Evolutionary conservation across 1,140 invertebrate species (phyloP).

Genomic region (Pygmarrhopalites habei): DNA sequence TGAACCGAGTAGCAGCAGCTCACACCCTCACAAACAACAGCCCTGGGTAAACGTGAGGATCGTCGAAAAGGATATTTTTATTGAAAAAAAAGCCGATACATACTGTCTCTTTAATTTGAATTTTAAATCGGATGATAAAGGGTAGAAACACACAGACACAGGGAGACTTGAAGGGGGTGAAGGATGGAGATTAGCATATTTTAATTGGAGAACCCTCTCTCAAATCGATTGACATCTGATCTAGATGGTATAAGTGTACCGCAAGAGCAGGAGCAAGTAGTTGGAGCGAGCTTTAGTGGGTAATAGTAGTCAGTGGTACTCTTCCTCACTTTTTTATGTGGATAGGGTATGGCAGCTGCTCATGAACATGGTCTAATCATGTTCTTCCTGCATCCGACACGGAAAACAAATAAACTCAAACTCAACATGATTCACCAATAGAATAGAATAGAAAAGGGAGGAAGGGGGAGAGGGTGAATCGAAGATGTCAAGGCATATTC

Average conservation of each 20-base stretch:
- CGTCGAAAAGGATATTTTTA: no score
- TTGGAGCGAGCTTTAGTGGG: no score
- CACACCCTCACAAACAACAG: not conserved
- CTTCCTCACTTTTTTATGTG: no score
- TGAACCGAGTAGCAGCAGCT: not conserved
- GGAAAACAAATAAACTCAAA: conserved; percentile 12
- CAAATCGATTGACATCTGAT: not conserved
- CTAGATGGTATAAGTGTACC: not conserved
- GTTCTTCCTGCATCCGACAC: conserved; percentile 4
- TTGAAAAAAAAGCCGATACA: not conserved
- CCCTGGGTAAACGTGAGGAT: no score
- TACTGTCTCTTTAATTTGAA: not conserved
- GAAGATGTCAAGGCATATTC: conserved; percentile 6
- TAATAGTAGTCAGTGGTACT: no score
- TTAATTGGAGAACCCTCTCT: conserved; percentile 7
- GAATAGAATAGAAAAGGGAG: no score
- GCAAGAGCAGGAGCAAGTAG: no score
- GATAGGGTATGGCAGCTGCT: not conserved
- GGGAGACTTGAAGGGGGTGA: not conserved
- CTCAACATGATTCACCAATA: no score
- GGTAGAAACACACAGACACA: not conserved
- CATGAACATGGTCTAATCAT: conserved; percentile 1
- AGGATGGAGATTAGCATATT: not conserved
- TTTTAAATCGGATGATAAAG: not conserved
- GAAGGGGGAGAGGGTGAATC: no score